Conservation (phyloP, 1,140 invertebrate genomes). For the Drosophila kepulauana region DNA sequence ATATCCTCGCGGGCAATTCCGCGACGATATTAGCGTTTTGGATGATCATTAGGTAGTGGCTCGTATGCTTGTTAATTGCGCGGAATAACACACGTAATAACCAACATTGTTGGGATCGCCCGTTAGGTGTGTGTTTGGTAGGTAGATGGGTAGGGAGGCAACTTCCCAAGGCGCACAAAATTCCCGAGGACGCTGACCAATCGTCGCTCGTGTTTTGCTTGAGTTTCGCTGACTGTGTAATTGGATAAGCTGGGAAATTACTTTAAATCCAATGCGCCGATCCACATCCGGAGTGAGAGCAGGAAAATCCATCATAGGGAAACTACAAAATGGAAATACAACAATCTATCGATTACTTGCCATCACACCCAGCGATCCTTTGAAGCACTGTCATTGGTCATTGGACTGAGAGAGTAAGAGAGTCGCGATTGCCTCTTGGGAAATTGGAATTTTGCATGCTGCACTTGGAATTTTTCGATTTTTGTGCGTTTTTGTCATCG, state of each 20-base stretch:
- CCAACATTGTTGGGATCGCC: conserved; percentile 61
- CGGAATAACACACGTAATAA: conserved; percentile 83
- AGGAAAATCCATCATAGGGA: conserved; percentile 71
- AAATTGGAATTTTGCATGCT: conserved; percentile 63
- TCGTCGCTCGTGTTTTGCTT: conserved; percentile 63
- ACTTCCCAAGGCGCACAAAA: conserved; percentile 27
- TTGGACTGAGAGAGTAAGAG: conserved; percentile 7
- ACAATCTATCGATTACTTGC: conserved; percentile 42
- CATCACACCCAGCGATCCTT: conserved; percentile 60
- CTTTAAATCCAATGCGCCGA: conserved; percentile 73
- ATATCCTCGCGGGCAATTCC: conserved; percentile 62
- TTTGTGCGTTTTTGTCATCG: conserved; percentile 52
- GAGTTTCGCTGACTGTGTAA: conserved; percentile 82
- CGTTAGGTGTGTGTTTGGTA: conserved; percentile 37
- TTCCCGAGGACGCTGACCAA: conserved; percentile 45
- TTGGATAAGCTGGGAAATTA: conserved; percentile 83
- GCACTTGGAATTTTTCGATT: conserved; percentile 46
- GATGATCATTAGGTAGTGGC: conserved; percentile 67
- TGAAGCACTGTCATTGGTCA: conserved; percentile 45
- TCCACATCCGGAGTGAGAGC: conserved; percentile 68
- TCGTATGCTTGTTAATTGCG: conserved; percentile 62
- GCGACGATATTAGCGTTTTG: conserved; percentile 31
- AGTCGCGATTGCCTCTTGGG: conserved; percentile 30
- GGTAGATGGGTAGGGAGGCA: conserved; percentile 3
- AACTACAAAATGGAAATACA: conserved; percentile 74